Conservation (phyloP, 1,140 invertebrate genomes). For the Thereuonema tuberculata region DNA sequence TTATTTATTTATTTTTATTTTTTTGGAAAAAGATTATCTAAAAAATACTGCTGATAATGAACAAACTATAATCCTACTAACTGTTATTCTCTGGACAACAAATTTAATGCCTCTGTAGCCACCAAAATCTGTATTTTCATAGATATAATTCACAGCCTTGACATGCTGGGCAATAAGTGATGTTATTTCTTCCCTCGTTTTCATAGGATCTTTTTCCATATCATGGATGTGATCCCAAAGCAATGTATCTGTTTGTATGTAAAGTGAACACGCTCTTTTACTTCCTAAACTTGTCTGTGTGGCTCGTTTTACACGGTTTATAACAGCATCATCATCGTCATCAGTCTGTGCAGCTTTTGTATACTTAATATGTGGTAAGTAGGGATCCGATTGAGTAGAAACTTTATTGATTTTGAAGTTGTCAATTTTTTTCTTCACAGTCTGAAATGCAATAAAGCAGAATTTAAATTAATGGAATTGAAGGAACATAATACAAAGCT, state of each 20-base stretch:
- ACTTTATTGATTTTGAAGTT: no score
- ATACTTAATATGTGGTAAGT: neutral
- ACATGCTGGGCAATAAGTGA: constrained; percentile 96
- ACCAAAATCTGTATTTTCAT: constrained; percentile 86
- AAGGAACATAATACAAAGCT: no score
- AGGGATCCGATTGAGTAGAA: no score
- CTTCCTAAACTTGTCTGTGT: no score
- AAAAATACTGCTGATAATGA: no score
- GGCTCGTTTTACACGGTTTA: no score
- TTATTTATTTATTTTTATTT: no score
- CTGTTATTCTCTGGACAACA: constrained; percentile 92
- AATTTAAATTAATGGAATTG: no score
- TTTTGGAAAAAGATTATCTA: no score
- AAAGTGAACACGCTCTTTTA: constrained; percentile 79
- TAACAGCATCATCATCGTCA: neutral
- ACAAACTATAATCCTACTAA: constrained; percentile 31
- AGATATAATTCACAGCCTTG: constrained; percentile 96
- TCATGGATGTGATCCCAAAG: constrained; percentile 82
- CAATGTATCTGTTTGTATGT: constrained; percentile 93
- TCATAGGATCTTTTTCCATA: constrained; percentile 44
- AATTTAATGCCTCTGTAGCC: constrained; percentile 92
- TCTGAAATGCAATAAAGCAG: no score
- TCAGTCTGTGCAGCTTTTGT: constrained; percentile 5
- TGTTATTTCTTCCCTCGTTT: constrained; percentile 91
- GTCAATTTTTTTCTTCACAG: no score